Evolutionary conservation across 1,140 invertebrate species (phyloP), one percentile per base, ranked within the genome.

Genomic region (Scaptomyza montana): DNA sequence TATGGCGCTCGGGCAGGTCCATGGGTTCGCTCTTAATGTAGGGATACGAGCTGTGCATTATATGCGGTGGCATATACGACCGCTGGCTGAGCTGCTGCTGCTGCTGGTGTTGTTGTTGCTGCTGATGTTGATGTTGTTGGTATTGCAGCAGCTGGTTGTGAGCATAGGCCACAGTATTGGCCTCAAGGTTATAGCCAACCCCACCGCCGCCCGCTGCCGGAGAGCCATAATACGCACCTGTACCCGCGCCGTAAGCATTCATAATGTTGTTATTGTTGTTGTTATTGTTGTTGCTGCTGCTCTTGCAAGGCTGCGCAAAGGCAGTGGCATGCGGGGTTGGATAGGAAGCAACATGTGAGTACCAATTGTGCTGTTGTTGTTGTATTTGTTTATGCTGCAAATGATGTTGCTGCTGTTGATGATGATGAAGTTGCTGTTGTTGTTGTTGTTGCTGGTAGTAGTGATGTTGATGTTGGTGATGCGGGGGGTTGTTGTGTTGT

Each of bases 271-370:
- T 74, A 59, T 75, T 67, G 25, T 16, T 39, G 41, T 36, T 47
- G 46, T 60, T 64, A 30, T 46, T 66, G 33, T 47, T 70, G 33
- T 46, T 74, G 59, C 10, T 75, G 54, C 51, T 64, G 54, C 19
- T 71, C 59, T 85, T 84, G 73, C 80, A 84, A 21, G 80, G 68
- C 59, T 50, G 8, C 45, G 69, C 41, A 62, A 64, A 77, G 21
- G 76, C 51, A 39, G 61, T 55, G 30, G 51, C 53, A 13, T 73
- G 74, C 50, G 74, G 60, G 50, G 84, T 62, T 43, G 84, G 77
- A 61, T 82, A 89, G 73, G 84, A 87, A 87, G 84, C 84, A 87
- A 87, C 84, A 87, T 87, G 82, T 87, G 82, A 89, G 79, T 87
- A 87, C 82, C 82, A 87, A 82, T 62, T 79, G 30, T 64, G 70